phyloP scores from a whole-genome alignment of 1,140 invertebrate species.

The Drusus annulatus region DNA sequence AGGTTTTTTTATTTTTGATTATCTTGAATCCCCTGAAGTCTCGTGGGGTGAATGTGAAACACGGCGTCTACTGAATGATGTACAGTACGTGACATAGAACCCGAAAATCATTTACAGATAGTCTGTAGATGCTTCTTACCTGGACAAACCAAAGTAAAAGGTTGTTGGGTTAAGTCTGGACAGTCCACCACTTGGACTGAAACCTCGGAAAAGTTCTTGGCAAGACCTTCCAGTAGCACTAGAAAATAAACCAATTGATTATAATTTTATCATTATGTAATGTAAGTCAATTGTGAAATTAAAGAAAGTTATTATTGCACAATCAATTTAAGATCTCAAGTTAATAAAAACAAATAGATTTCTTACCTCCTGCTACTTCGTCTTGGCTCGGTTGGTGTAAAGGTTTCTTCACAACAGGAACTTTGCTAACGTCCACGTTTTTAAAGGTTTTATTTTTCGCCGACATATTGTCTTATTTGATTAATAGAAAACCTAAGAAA shows the following conservation, averaged over 20 bases:
- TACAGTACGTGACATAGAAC: no score
- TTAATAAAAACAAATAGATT: no score
- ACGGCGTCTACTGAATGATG: no score
- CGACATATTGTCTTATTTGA: not conserved
- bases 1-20: no score
- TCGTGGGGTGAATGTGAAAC: no score
- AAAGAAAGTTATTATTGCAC: no score
- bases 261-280: no score
- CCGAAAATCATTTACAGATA: no score
- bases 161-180: constrained; percentile 84
- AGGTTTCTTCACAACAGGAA: constrained; percentile 65
- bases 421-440: constrained; percentile 57
- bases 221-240: constrained; percentile 83
- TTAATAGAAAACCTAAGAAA: not conserved
- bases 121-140: constrained; percentile 72
- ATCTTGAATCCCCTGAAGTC: no score
- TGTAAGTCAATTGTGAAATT: no score
- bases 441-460: constrained; percentile 1
- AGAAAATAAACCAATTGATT: constrained; percentile 33
- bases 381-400: constrained; percentile 69
- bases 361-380: constrained; percentile 70
- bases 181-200: constrained; percentile 84
- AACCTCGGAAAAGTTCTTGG: constrained; percentile 80
- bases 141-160: constrained; percentile 82
- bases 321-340: no score